Evolutionary conservation across 1,140 invertebrate genomes (phyloP), one percentile per base, ranked within the genome.

Genomic region (Cataglyphis hispanica): DNA sequence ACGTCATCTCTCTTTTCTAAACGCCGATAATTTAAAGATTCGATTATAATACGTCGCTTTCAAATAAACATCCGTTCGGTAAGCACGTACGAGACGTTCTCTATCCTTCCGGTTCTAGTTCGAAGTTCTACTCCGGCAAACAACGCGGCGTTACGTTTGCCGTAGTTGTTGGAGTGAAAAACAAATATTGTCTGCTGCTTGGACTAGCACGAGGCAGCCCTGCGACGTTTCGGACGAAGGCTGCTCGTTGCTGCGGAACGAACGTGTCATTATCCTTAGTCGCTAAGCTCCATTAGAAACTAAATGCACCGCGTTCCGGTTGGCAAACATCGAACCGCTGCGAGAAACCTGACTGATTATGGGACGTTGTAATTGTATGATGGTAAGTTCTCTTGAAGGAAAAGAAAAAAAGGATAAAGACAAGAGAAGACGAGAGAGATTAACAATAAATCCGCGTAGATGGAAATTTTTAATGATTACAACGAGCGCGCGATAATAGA

Each of bases 141-240:
- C 85, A 87, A 85, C 81, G 84, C n/a, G 37, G 58, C 74, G 53
- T 83, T 74, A 50, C 81, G 86, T 90, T 90, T 87, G 87, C 88
- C 75, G 74, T 67, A 69, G 34, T 72, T 60, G 76, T 43, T 78
- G 64, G 31, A 90, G 88, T 85, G 89, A 89, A 89, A 85, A 90
- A 90, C 89, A 90, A 90, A 90, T 89, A 90, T 87, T 89, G 80
- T 81, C 89, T 53, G 69, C 56, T 78, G 63, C 60, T 75, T 67
- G 53, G 77, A 61, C 77, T 40, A 74, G 67, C 37, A 77, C 56
- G 72, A 63, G 58, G n/a, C n/a, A 16, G 31, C 27, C 70, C 34
- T 34, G 70, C 64, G 78, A 89, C 74, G 34, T 83, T 75, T 66
- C 56, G 63, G 50, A 64, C 63, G 72, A 7, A 50, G 34, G 25